Evolutionary conservation across 2,797 vertebrate genomes (phyloP), one percentile per base, ranked within the genome.

Genomic region (Chelidonichthys spinosus): DNA sequence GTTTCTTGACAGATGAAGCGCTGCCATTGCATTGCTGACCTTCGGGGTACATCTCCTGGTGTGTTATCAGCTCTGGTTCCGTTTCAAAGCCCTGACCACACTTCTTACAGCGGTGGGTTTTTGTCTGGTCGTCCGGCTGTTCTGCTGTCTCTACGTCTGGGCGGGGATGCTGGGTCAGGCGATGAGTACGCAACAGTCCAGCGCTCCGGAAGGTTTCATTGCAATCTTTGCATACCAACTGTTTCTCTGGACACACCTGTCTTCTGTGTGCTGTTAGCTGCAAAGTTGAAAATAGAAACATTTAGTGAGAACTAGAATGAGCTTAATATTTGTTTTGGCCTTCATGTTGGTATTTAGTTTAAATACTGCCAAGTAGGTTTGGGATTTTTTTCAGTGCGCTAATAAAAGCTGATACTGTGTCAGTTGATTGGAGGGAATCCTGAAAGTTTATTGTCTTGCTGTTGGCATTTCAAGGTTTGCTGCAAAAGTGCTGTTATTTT

Each of bases 171-270:
- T 93, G 94, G 46, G 90, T 81, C 71, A 95, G 87, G 18, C 95
- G 95, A 85, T 96, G 95, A 60, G 88, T 88, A 15, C 95, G 94
- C 50, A 96, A 90, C 64, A 95, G 90, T 9, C 93, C 94, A 1
- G 94, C 92, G 74, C 95, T 95, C 2, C 95, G 86, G 83, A 95
- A 96, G 36, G 90, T 93, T 82, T 95, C 92, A 49, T 91, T 93
- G 76, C 95, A 96, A 79, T 95, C 95, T 84, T 90, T 95, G 87
- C 92, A 94, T 6, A 87, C 86, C 68, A 95, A 92, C 72, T 95
- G 96, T 37, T 90, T 94, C 82, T 96, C 95, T 3, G 95, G 94
- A 87, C 95, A 96, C 78, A 95, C 91, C 67, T 96, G 94, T 76
- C 95, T 89, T 81, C 95, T 90, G 74, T 96, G 95, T 10, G 93